Percentiles rank a stretch among this genome's conserved stretches.
These are phyloP conservation scores for Brachycybe producta DNA, from an alignment of 2,888 invertebrate genomes.

Conservation along the genomic window DNA sequence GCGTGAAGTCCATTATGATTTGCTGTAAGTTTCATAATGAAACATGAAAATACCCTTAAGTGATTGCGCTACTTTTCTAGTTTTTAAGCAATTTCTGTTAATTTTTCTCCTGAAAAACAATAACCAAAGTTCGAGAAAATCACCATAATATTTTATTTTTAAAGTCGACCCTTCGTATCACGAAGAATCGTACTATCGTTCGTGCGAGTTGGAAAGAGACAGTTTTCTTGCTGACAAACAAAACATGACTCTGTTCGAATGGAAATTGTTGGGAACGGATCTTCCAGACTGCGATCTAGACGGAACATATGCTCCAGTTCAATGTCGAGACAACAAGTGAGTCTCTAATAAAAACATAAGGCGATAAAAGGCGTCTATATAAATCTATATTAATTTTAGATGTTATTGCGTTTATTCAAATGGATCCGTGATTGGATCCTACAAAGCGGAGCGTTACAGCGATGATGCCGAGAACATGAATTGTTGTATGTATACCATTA, in stretches of 20 bases:
- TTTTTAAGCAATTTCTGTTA: too few relatives aligned
- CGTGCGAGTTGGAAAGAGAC: conserved; percentile 20
- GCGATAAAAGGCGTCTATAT: not conserved
- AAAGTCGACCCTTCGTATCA: conserved; percentile 14
- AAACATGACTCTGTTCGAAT: conserved; percentile 27
- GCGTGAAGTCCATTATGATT: conserved; percentile 7
- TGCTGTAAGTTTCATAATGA: conserved; percentile 18
- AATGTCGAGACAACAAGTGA: conserved; percentile 34
- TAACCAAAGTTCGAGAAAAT: too few relatives aligned
- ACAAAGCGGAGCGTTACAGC: conserved; percentile 36
- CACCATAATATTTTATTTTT: not conserved
- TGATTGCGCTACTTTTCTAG: too few relatives aligned
- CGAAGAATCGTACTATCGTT: conserved; percentile 6
- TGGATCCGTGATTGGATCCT: conserved; percentile 42
- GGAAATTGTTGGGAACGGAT: conserved; percentile 30
- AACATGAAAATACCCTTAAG: too few relatives aligned
- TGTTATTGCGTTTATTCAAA: conserved; percentile 47
- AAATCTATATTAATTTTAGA: conserved; percentile 26
- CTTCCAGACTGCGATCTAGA: conserved; percentile 41
- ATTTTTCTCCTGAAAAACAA: too few relatives aligned
- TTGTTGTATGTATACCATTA: conserved; percentile 27
- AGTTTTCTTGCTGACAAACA: conserved; percentile 30
- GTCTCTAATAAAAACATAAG: conserved; percentile 24
- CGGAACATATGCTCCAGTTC: conserved; percentile 39
- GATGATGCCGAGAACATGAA: conserved; percentile 32